Conservation (phyloP, 2,797 vertebrate species). For the Delichon dasypus region DNA sequence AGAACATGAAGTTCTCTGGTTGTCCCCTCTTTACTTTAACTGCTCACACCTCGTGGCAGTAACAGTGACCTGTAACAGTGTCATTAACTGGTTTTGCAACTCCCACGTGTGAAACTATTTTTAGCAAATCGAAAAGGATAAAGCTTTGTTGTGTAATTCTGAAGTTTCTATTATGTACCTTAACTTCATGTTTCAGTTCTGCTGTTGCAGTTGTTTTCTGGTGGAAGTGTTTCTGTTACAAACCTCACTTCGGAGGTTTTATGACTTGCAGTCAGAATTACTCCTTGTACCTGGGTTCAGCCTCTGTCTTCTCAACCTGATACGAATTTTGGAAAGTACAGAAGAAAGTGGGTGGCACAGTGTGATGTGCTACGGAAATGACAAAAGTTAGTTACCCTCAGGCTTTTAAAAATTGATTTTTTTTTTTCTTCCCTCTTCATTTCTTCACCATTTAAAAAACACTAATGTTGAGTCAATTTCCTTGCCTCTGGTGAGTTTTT, state of each 20-base stretch:
- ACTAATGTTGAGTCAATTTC: not conserved
- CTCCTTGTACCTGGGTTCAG: not conserved
- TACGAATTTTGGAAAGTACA: not conserved
- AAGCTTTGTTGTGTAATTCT: not conserved
- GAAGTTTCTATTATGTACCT: not conserved
- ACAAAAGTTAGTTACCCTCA: not conserved
- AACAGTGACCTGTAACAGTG: not conserved
- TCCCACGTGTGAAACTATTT: not conserved
- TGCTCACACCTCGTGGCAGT: not conserved
- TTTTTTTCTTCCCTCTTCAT: not conserved
- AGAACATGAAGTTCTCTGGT: not conserved
- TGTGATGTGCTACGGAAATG: not conserved
- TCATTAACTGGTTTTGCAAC: conserved; percentile 16
- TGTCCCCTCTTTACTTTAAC: not conserved
- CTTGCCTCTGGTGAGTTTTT: not conserved
- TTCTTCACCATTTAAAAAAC: not conserved
- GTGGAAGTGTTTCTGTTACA: not conserved
- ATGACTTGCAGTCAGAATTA: not conserved
- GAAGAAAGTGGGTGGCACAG: not conserved
- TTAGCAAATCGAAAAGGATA: not conserved
- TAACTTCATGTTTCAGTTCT: not conserved
- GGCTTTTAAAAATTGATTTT: not conserved
- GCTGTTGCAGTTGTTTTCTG: not conserved
- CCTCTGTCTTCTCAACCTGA: not conserved
- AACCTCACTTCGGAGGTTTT: not conserved